Evolutionary conservation across 2,797 vertebrate species (phyloP).

Genomic region (Thaleichthys pacificus): DNA sequence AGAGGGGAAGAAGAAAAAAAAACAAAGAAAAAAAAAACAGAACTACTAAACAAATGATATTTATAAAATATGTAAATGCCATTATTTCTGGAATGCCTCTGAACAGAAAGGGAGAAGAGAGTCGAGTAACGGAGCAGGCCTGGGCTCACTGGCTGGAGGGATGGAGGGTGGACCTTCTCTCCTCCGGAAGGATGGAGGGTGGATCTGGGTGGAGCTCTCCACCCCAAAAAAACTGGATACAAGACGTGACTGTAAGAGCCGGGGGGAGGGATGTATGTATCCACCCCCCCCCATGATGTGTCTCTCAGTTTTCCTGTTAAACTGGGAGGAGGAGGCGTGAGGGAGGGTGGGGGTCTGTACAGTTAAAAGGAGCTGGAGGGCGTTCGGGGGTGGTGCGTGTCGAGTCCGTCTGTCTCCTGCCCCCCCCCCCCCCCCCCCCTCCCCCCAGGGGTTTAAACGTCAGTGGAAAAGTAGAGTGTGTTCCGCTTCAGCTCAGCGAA

Average conservation of each 20-base stretch:
- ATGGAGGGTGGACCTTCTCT: background rate
- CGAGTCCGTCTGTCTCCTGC: conserved; percentile 43
- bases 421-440: conserved; percentile 38
- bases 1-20: conserved; percentile 40
- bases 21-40: conserved; percentile 39
- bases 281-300: conserved; percentile 14
- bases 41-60: conserved; percentile 53
- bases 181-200: conserved; percentile 4
- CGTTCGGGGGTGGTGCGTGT: conserved; percentile 18
- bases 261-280: conserved; percentile 31
- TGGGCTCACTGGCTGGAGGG: conserved; percentile 48
- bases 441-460: conserved; percentile 80
- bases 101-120: conserved; percentile 19
- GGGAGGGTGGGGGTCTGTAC: conserved; percentile 46
- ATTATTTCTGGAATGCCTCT: conserved; percentile 70
- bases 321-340: background rate
- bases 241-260: conserved; percentile 65
- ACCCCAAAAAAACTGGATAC: conserved; percentile 67
- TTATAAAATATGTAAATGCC: conserved; percentile 73
- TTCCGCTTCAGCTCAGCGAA: conserved; percentile 95
- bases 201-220: conserved; percentile 23
- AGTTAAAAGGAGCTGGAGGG: conserved; percentile 58
- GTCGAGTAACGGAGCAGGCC: conserved; percentile 36
- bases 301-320: conserved; percentile 5
- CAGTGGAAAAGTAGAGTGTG: conserved; percentile 96